Percentiles rank a stretch among this genome's conserved stretches.
phyloP scores from a whole-genome alignment of 23 tunicate species.

The Trididemnum nubilum region DNA sequence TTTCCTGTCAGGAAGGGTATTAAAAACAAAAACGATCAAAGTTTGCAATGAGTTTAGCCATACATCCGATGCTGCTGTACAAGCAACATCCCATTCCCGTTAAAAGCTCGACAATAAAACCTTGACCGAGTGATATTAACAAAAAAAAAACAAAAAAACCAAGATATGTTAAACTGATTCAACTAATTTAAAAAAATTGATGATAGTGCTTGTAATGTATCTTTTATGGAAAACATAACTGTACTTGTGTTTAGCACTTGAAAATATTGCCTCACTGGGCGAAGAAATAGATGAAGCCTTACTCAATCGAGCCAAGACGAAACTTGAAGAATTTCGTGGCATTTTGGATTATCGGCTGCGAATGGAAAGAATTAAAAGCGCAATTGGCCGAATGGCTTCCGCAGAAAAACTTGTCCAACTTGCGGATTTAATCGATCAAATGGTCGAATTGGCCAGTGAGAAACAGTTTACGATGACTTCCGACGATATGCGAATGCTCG shows the following conservation, averaged over 20 bases:
- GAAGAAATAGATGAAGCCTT: constrained; percentile 76
- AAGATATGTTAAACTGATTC: too few relatives aligned
- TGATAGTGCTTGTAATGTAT: too few relatives aligned
- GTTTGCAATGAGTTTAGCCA: too few relatives aligned
- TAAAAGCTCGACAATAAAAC: too few relatives aligned
- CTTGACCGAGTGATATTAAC: too few relatives aligned
- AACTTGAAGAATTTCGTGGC: constrained; percentile 55
- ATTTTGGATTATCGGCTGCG: constrained; percentile 58
- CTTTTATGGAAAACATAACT: too few relatives aligned
- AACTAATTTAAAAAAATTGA: too few relatives aligned
- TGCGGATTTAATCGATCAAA: constrained; percentile 76
- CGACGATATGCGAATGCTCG: constrained; percentile 65
- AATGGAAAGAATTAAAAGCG: constrained; percentile 81
- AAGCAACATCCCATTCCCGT: too few relatives aligned
- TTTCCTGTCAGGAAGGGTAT: too few relatives aligned
- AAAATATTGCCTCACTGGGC: constrained; percentile 67
- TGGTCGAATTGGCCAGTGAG: constrained; percentile 56
- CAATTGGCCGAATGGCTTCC: constrained; percentile 41
- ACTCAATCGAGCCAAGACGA: constrained; percentile 56
- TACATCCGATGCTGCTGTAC: too few relatives aligned
- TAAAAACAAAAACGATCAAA: too few relatives aligned
- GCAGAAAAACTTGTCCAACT: constrained; percentile 64
- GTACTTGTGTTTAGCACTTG: constrained; percentile 60
- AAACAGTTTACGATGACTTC: constrained; percentile 61
- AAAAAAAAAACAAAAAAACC: too few relatives aligned